Evolutionary conservation across 2,797 vertebrate species (phyloP), one percentile per base, ranked within the genome.

Genomic region (Peromyscus attwateri): DNA sequence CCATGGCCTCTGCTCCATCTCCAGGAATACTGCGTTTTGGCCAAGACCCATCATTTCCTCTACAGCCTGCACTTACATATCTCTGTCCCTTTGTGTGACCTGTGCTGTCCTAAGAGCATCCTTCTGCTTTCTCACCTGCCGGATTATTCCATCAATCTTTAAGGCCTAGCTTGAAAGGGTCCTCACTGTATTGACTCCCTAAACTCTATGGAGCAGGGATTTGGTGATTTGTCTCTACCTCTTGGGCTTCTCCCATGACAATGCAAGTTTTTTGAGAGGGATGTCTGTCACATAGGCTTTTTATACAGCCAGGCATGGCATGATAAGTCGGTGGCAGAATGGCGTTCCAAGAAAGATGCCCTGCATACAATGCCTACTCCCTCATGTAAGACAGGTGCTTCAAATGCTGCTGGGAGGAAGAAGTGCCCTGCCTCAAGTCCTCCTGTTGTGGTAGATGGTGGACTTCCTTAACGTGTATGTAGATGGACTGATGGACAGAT

Each of bases 121-220:
- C 62, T 23, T 27, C 13, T 34, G 12, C 1, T 89, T 87, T 96
- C 68, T n/a, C 25, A 19, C 14, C 71, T 87, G 12, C 25, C 27
- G 14, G 14, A 16, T 1, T 77, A 17, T 19, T 37, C 60, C 16
- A 23, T 75, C 73, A n/a, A 52, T 89, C 68, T 89, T 82, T 19
- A 92, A 97, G 37, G 17, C 7, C 27, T 75, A 2, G 8, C 23
- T 92, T 46, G 37, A 89, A 89, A 64, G 66, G 66, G n/a, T n/a
- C 49, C 31, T 62, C 55, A 73, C 60, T 43, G 13, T 6, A 27
- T 57, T 29, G 52, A 21, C 71, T 91, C 37, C 29, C 23, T 70
- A 75, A 89, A 83, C 9, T 40, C 57, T n/a, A 92, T 88, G 29
- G 66, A 27, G 19, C n/a, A 91, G 81, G 12, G 16, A 49, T 55